phyloP scores from a whole-genome alignment of 2,888 invertebrate genomes.

The Aelia acuminata region DNA sequence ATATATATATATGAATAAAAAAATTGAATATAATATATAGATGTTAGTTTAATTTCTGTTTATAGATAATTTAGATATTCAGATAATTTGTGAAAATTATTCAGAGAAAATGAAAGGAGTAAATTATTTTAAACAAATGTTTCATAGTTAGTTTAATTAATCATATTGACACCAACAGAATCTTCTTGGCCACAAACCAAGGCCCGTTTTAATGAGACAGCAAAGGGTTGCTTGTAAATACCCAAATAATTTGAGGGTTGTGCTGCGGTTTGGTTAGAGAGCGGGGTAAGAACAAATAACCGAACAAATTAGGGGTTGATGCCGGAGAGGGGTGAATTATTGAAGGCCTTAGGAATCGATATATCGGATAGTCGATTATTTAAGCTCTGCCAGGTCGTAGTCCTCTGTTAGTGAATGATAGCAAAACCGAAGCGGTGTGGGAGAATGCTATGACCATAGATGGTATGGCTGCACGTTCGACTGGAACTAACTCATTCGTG shows the following conservation, averaged over 20 bases:
- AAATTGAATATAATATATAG: too few relatives aligned
- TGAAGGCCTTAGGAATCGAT: constrained; percentile 15
- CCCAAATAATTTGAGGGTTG: constrained; percentile 5
- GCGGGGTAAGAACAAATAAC: constrained; percentile 19
- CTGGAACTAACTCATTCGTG: background rate
- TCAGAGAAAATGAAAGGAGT: too few relatives aligned
- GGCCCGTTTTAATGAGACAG: background rate
- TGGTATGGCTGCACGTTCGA: too few relatives aligned
- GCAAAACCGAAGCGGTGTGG: background rate
- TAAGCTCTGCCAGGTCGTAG: background rate
- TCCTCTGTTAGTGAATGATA: background rate
- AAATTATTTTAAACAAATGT: too few relatives aligned
- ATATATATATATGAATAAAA: too few relatives aligned
- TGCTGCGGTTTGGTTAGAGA: constrained; percentile 5
- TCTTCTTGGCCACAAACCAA: background rate
- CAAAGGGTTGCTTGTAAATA: background rate
- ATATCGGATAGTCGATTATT: constrained; percentile 38
- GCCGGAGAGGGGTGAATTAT: constrained; percentile 30
- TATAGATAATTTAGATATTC: too few relatives aligned
- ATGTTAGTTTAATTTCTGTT: too few relatives aligned
- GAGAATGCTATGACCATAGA: background rate
- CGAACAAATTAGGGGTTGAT: constrained; percentile 49
- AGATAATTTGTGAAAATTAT: too few relatives aligned
- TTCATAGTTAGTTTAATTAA: background rate
- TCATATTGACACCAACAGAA: background rate